Conservation (phyloP, 2,797 vertebrate genomes). For the Neosilurus hyrtlii region DNA sequence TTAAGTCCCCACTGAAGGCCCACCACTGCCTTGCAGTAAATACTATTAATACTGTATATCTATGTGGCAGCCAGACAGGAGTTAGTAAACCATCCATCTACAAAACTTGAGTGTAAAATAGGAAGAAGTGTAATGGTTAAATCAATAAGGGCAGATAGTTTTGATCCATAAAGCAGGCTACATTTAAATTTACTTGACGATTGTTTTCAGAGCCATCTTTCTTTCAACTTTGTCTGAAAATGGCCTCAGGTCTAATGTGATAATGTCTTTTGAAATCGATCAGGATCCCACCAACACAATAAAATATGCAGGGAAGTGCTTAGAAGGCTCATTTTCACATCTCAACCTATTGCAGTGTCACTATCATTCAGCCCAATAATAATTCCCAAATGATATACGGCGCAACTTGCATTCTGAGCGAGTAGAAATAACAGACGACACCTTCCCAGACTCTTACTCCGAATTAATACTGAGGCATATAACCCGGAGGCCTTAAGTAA, state of each 20-base stretch:
- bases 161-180: neutral
- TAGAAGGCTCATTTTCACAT: constrained; percentile 1
- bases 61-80: too few relatives aligned
- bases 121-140: neutral
- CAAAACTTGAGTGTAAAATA: too few relatives aligned
- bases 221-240: neutral
- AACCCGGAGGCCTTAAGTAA: neutral
- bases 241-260: neutral
- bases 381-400: neutral
- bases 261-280: neutral
- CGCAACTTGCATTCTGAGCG: neutral
- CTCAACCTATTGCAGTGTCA: neutral
- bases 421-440: neutral
- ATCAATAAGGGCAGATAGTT: neutral
- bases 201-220: neutral
- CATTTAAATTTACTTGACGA: neutral
- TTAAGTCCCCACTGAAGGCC: too few relatives aligned
- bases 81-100: neutral
- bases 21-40: too few relatives aligned
- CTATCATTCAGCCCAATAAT: neutral
- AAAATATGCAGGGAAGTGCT: neutral
- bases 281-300: neutral
- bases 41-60: too few relatives aligned
- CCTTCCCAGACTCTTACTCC: neutral
- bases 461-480: neutral